A percentile compares a stretch with the other conserved stretches of the same genome.
phyloP scores from a whole-genome alignment of 2,113 vertebrate genomes.

The Okapia johnstoni region DNA sequence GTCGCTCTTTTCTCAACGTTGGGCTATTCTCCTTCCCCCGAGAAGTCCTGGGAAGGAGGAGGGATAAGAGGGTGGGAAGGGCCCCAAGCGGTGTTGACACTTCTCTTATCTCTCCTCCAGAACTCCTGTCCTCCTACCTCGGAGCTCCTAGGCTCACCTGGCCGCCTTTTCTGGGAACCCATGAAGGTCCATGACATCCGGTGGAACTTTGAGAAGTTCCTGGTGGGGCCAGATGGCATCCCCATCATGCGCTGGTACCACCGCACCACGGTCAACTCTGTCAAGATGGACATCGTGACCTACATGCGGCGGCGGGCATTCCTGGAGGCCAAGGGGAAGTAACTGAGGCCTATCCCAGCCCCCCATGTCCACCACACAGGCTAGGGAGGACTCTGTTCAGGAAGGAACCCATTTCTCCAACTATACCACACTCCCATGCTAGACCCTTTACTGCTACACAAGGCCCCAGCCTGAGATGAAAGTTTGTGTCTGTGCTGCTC shows the following conservation, averaged over 20 bases:
- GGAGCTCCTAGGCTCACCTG: slow-evolving; percentile 82
- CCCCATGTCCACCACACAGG: background rate
- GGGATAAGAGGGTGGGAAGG: background rate
- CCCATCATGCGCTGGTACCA: slow-evolving; percentile 92
- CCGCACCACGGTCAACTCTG: slow-evolving; percentile 73
- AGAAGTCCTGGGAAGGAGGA: background rate
- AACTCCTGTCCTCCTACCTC: slow-evolving; percentile 89
- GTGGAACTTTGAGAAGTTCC: slow-evolving; percentile 99
- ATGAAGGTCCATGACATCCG: slow-evolving; percentile 91
- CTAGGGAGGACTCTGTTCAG: background rate
- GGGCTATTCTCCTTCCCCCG: background rate
- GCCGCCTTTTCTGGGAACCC: slow-evolving; percentile 91
- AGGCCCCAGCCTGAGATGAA: background rate
- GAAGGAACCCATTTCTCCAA: slow-evolving; percentile 15
- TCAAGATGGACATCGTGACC: slow-evolving; percentile 82
- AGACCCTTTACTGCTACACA: background rate
- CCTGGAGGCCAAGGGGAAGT: background rate
- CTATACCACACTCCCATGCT: background rate
- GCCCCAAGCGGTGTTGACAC: background rate
- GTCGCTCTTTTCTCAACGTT: background rate
- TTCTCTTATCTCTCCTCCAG: slow-evolving; percentile 69
- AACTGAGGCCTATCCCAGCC: background rate
- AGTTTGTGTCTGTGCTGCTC: background rate
- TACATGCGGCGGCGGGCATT: slow-evolving; percentile 70
- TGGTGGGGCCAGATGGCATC: slow-evolving; percentile 88